phyloP scores from a whole-genome alignment of 2,113 vertebrate species.

The Gasterosteus nipponicus region DNA sequence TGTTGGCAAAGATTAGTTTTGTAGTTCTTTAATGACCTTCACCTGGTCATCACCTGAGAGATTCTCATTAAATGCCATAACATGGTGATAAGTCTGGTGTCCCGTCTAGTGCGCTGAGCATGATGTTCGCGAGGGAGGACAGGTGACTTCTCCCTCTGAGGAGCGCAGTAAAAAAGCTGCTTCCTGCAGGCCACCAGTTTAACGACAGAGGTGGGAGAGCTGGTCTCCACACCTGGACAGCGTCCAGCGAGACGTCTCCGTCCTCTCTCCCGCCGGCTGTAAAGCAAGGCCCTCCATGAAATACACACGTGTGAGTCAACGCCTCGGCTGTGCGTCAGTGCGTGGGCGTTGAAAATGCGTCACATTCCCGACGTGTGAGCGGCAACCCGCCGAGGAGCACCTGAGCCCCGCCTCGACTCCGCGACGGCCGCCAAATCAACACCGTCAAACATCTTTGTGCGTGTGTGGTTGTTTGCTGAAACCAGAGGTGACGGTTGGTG shows the following conservation, averaged over 20 bases:
- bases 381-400: constrained; percentile 32
- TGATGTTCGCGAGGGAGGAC: constrained; percentile 26
- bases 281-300: constrained; percentile 30
- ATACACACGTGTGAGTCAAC: background rate
- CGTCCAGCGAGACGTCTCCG: constrained; percentile 46
- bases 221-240: constrained; percentile 52
- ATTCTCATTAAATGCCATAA: constrained; percentile 20
- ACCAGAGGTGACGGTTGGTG: constrained; percentile 44
- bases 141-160: constrained; percentile 30
- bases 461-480: constrained; percentile 32
- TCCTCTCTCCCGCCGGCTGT: constrained; percentile 15
- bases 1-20: too few relatives aligned
- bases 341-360: constrained; percentile 21
- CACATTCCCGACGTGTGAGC: constrained; percentile 11
- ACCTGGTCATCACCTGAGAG: constrained; percentile 10
- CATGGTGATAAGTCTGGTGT: constrained; percentile 17
- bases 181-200: constrained; percentile 34
- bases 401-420: background rate
- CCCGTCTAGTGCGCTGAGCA: constrained; percentile 12
- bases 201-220: constrained; percentile 47
- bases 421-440: constrained; percentile 33
- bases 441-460: constrained; percentile 46
- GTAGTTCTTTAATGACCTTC: too few relatives aligned
- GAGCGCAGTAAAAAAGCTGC: constrained; percentile 56
- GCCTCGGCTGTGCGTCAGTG: constrained; percentile 2